A percentile compares a stretch with the other conserved stretches of the same genome.
Conservation (phyloP, 1,140 invertebrate genomes). For the Pygmarrhopalites habei region DNA sequence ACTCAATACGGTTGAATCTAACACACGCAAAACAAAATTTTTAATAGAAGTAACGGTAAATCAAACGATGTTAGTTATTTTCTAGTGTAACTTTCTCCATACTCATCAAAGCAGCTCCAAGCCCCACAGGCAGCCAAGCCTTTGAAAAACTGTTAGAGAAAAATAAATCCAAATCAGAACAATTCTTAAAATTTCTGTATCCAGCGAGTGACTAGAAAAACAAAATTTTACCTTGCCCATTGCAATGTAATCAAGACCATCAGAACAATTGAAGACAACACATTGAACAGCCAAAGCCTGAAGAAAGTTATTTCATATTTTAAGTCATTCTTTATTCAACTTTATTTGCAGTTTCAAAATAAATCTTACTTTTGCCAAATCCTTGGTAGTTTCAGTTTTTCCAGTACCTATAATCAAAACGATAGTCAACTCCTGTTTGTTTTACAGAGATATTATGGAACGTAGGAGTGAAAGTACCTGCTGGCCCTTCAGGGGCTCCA, state of each 20-base stretch:
- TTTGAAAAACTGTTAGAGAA: conserved; percentile 61
- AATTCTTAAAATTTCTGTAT: no score
- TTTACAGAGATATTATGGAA: background rate
- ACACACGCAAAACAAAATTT: no score
- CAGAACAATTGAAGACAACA: conserved; percentile 90
- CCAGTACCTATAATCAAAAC: conserved; percentile 67
- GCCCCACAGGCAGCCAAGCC: conserved; percentile 80
- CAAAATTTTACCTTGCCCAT: conserved; percentile 78
- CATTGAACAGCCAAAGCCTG: conserved; percentile 84
- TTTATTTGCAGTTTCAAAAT: no score
- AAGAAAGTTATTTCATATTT: no score
- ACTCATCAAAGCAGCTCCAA: conserved; percentile 89
- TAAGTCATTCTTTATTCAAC: no score
- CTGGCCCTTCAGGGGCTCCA: conserved; percentile 46
- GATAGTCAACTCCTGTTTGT: conserved; percentile 37
- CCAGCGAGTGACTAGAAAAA: background rate
- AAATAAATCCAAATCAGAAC: background rate
- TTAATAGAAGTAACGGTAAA: background rate
- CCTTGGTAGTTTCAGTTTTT: conserved; percentile 84
- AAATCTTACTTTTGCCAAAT: conserved; percentile 82
- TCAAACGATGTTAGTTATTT: background rate
- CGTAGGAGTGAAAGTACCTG: conserved; percentile 44
- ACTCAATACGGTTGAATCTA: conserved; percentile 79
- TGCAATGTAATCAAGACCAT: conserved; percentile 86
- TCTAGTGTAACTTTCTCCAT: conserved; percentile 43